Evolutionary conservation across 2,888 invertebrate genomes (phyloP).

Genomic region (Deroplatys truncata): DNA sequence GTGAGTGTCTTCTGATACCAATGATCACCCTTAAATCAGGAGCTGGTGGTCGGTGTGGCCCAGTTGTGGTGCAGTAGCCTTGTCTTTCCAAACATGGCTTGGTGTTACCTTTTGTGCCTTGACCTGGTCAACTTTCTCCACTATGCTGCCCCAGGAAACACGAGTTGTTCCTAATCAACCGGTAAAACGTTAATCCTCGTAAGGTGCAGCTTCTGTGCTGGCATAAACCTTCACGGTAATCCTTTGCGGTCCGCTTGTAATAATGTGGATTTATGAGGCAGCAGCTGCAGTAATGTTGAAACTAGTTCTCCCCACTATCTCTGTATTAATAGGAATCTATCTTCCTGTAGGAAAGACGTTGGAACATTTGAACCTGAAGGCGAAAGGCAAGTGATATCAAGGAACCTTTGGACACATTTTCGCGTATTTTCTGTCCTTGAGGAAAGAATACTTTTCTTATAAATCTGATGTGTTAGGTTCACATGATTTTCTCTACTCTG

Average conservation of each 20-base stretch:
- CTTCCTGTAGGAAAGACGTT: too few species aligned
- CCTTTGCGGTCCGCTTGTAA: neutral
- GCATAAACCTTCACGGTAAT: neutral
- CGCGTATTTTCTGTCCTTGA: too few species aligned
- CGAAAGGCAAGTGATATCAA: too few species aligned
- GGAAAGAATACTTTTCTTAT: too few species aligned
- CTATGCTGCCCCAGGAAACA: neutral
- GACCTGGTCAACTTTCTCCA: neutral
- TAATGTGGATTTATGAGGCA: neutral
- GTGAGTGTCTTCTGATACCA: too few species aligned
- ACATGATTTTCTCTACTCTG: too few species aligned
- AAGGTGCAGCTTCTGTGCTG: neutral
- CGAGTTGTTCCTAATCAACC: neutral
- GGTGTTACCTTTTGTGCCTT: neutral
- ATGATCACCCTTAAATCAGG: too few species aligned
- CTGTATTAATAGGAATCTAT: too few species aligned
- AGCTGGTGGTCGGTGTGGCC: neutral
- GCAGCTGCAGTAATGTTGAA: neutral
- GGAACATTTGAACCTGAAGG: too few species aligned
- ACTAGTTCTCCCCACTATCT: neutral
- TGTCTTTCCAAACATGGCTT: neutral
- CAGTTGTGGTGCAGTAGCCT: neutral
- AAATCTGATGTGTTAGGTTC: too few species aligned
- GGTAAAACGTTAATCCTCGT: neutral
- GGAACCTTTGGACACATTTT: too few species aligned